Percentiles rank a stretch among this genome's conserved stretches.
These are phyloP conservation scores for Drosophila parvula DNA, from an alignment of 1,140 invertebrate genomes.

Conservation along the genomic window DNA sequence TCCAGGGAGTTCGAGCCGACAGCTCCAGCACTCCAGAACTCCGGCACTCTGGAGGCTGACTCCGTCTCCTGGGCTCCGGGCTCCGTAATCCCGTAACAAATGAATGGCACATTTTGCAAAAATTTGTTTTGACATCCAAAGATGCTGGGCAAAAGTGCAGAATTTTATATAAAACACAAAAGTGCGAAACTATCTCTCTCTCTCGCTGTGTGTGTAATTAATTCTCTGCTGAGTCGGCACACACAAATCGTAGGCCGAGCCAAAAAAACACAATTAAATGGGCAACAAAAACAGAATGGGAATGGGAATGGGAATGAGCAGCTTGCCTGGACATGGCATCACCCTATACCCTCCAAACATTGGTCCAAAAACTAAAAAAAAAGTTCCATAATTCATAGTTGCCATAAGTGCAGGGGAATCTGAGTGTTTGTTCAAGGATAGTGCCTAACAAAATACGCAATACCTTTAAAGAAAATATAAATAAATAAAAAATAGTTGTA, in stretches of 20 bases:
- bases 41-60: neutral
- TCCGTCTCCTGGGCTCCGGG: neutral
- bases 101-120: slow-evolving; percentile 74
- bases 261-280: slow-evolving; percentile 74
- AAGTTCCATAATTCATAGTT: neutral
- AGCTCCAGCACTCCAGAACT: neutral
- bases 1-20: slow-evolving; percentile 44
- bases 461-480: no score
- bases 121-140: slow-evolving; percentile 77
- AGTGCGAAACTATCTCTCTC: slow-evolving; percentile 57
- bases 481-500: no score
- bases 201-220: slow-evolving; percentile 54
- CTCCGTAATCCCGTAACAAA: slow-evolving; percentile 74
- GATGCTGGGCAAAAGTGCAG: slow-evolving; percentile 42
- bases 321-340: slow-evolving; percentile 20
- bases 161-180: slow-evolving; percentile 65
- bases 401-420: no score
- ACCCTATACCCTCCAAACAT: neutral
- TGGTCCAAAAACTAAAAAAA: neutral
- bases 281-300: slow-evolving; percentile 42
- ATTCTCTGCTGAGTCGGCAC: slow-evolving; percentile 72
- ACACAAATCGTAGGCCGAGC: slow-evolving; percentile 37
- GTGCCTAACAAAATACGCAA: no score
- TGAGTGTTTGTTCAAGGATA: no score
- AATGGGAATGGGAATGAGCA: neutral